Evolutionary conservation across 1,140 invertebrate genomes (phyloP), one percentile per base, ranked within the genome.

Genomic region (Oedothorax gibbosus): DNA sequence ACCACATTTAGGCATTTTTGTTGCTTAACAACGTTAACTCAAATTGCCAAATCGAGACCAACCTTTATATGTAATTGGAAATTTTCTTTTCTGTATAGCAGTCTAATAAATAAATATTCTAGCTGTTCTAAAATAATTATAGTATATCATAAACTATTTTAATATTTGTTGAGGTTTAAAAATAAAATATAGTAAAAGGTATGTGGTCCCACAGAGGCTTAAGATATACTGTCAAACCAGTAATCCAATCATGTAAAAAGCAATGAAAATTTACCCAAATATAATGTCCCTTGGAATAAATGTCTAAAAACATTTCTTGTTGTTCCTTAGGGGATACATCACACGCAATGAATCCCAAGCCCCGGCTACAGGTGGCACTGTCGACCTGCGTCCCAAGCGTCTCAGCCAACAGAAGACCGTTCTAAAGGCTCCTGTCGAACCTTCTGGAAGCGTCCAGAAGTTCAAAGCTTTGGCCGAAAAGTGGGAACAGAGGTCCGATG

Each of bases 401-500:
- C 64, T 86, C 0, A 86, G 86, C 20, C 86, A 86, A 15, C 86
- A 86, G 35, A 77, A 71, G 50, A 84, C 81, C 7, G 86, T 86
- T 12, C 66, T 86, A 0, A 65, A 65, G 14, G 71, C 73, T 14
- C 49, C 77, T 57, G 20, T 68, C n/a, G 75, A 84, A 62, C 66
- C 69, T n/a, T 75, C 72, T 4, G 87, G 86, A 11, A 88, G 88
- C 15, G 87, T 88, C 15, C 89, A 89, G 71, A 90, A 89, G 66
- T 91, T 91, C 86, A 88, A 88, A 83, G 89, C 89, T 20, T 76
- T 91, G n/a, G 87, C 90, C 1, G 89, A 90, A 65, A 89, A 89
- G 69, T 91, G 90, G 90, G 89, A 90, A 71, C 88, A 90, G 83
- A 87, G 89, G 18, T 87, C 89, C 14, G 87, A 87, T 50, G 88